Evolutionary conservation across 2,797 vertebrate species (phyloP).

Genomic region (Sebastes nivosus): DNA sequence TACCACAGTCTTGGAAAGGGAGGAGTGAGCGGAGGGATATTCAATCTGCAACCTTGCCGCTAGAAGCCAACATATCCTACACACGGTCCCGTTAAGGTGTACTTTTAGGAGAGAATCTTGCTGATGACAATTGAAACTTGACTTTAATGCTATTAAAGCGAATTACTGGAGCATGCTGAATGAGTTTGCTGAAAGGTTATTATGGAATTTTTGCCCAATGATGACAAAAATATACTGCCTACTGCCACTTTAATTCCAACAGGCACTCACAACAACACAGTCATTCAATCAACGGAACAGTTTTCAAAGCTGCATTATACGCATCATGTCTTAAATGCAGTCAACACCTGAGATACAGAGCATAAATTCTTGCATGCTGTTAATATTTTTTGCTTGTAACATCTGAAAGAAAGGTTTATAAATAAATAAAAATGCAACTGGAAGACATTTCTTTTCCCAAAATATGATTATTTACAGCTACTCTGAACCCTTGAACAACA

Average conservation of each 20-base stretch:
- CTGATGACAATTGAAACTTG: background rate
- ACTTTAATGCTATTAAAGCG: background rate
- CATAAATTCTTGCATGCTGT: slow-evolving; percentile 48
- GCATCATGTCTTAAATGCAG: slow-evolving; percentile 26
- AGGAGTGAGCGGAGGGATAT: no score
- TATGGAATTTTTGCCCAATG: no score
- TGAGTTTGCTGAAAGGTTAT: no score
- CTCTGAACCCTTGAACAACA: slow-evolving; percentile 28
- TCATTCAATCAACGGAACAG: slow-evolving; percentile 13
- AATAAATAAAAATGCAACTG: slow-evolving; percentile 58
- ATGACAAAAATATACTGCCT: no score
- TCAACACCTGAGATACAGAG: slow-evolving; percentile 68
- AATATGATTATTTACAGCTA: slow-evolving; percentile 43
- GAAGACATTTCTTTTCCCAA: slow-evolving; percentile 49
- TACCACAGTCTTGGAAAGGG: no score
- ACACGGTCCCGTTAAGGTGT: no score
- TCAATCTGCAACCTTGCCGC: no score
- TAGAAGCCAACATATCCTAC: no score
- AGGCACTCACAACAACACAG: slow-evolving; percentile 37
- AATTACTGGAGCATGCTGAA: background rate
- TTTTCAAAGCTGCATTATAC: slow-evolving; percentile 39
- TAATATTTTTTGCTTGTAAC: slow-evolving; percentile 19
- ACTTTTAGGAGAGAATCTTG: background rate
- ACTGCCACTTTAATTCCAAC: slow-evolving; percentile 12
- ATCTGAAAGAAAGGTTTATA: slow-evolving; percentile 28